Percentiles rank a stretch among this genome's conserved stretches.
Conservation (phyloP, 2,113 vertebrate genomes). For the Myanophis thanlyinensis region DNA sequence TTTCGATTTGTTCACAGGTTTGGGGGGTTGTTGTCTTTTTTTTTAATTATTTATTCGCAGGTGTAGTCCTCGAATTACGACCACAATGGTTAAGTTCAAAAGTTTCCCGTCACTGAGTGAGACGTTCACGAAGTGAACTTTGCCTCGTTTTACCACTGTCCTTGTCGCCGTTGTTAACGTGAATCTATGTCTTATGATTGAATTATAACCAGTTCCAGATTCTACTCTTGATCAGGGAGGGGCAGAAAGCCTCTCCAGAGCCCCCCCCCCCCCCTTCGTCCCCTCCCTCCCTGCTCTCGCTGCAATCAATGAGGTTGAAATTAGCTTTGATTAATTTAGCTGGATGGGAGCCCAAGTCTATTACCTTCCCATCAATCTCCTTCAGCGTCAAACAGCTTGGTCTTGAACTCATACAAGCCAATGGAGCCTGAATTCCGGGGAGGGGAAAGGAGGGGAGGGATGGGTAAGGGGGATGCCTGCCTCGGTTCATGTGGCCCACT, state of each 20-base stretch:
- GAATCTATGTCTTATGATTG: not conserved
- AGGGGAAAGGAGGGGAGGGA: not conserved
- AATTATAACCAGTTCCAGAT: not conserved
- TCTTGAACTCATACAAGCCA: not conserved
- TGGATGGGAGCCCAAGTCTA: not conserved
- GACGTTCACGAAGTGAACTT: no score
- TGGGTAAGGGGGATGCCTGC: not conserved
- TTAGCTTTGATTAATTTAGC: not conserved
- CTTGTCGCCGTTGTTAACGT: no score
- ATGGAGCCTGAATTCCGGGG: not conserved
- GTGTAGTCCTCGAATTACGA: not conserved
- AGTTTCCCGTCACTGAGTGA: no score
- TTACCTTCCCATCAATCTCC: not conserved
- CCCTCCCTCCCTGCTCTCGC: accelerated
- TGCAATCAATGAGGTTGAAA: not conserved
- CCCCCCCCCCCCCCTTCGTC: not conserved
- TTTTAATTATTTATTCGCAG: no score
- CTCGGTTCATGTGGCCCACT: not conserved
- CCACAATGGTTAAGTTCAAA: not conserved
- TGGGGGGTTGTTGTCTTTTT: not conserved
- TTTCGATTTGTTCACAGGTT: not conserved
- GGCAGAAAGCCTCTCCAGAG: not conserved
- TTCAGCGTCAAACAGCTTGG: not conserved
- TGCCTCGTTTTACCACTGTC: no score
- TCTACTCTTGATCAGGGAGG: not conserved